Conservation (phyloP, 1,140 invertebrate genomes). For the Diuraphis noxia region DNA sequence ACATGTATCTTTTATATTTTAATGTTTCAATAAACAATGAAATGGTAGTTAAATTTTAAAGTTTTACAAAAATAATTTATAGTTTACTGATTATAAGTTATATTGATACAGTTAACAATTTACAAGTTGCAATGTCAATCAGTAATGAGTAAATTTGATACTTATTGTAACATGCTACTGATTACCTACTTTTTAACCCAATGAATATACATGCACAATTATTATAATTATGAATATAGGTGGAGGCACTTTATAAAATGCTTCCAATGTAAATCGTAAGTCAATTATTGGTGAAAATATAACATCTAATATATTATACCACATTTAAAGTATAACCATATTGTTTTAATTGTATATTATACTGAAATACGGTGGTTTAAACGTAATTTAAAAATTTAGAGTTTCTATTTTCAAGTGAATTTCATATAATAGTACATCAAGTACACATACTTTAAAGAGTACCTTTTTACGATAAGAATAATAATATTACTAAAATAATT, state of each 20-base stretch:
- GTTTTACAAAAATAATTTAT: not conserved
- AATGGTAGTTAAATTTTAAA: not conserved
- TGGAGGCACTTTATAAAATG: not conserved
- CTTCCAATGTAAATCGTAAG: not conserved
- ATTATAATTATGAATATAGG: not conserved
- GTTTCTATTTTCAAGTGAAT: not conserved
- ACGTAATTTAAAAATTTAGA: not conserved
- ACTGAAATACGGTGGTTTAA: not conserved
- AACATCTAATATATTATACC: not conserved
- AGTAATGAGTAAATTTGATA: not conserved
- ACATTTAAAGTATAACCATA: not conserved
- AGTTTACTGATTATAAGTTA: not conserved
- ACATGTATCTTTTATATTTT: not conserved
- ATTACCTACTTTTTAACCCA: not conserved
- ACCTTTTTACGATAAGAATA: not conserved
- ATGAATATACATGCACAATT: not conserved
- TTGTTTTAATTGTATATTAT: not conserved
- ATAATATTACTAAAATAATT: not conserved
- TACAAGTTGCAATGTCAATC: not conserved
- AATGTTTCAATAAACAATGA: not conserved
- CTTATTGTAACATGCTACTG: not conserved
- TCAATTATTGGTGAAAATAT: not conserved
- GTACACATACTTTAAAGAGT: not conserved
- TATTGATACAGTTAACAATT: not conserved
- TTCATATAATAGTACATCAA: not conserved